These are phyloP conservation scores for Drosophila mimetica DNA, from an alignment of 2,888 invertebrate species.

Conservation along the genomic window DNA sequence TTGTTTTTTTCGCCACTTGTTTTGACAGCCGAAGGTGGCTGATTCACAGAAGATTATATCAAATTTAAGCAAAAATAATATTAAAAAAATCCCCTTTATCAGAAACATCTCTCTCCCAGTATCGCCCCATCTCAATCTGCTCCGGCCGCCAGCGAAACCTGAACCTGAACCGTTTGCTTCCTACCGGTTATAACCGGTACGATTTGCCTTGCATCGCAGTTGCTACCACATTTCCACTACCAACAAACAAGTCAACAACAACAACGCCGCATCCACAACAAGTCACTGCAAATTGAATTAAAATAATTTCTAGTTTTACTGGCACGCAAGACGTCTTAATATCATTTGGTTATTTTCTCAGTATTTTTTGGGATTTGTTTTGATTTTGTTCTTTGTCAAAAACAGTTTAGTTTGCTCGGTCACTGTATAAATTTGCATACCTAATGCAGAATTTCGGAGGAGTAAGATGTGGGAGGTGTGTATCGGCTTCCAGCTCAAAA, in stretches of 20 bases:
- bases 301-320: constrained; percentile 53
- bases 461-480: not conserved
- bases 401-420: constrained; percentile 39
- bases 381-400: constrained; percentile 42
- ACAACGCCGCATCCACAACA: constrained; percentile 24
- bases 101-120: constrained; percentile 9
- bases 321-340: constrained; percentile 22
- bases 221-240: constrained; percentile 33
- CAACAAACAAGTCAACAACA: constrained; percentile 21
- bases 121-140: constrained; percentile 3
- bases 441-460: constrained; percentile 4
- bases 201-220: constrained; percentile 45
- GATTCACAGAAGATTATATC: constrained; percentile 9
- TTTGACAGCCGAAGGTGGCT: constrained; percentile 1
- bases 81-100: constrained; percentile 18
- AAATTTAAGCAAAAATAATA: constrained; percentile 1
- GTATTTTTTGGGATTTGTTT: constrained; percentile 43
- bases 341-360: not conserved
- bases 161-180: constrained; percentile 51
- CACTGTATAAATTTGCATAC: constrained; percentile 23
- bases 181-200: constrained; percentile 65
- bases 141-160: constrained; percentile 25
- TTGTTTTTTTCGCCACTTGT: constrained; percentile 17
- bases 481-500: not conserved
- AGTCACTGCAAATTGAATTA: constrained; percentile 52